Base-by-base conservation (phyloP, 2,888 invertebrate species). In the Drosophila mimica region DNA sequence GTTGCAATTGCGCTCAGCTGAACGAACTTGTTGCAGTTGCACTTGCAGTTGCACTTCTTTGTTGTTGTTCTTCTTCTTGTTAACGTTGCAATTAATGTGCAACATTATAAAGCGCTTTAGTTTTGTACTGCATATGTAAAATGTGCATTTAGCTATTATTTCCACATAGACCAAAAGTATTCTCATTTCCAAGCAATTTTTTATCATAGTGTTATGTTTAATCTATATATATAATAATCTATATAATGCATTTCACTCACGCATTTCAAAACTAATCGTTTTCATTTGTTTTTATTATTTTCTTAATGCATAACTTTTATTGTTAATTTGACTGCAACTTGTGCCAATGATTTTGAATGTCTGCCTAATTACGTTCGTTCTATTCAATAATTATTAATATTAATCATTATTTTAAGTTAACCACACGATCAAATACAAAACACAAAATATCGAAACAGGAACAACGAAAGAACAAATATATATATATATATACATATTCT, bases 1-100 rank as follows among this genome's bases (percentile, higher is more conserved):
- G 94, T 96, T 93, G 95, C 95, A 79, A 91, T 92, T 74, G 91
- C 92, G 66, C 88, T 92, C 81, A 83, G 94, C 95, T 93, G 75
- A 87, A 68, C 28, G 52, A 51, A 72, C 38, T 70, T 49, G 63
- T 69, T 66, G 52, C 20, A 36, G 65, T 70, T 66, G 56, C 40
- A 43, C 11, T 63, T 57, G 38, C 53, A 68, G 49, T 76, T 54
- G 61, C 58, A 68, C 49, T 65, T 60, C 58, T 67, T 66, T 63
- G 43, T 56, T 82, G 74, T 81, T 25, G 74, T 81, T 25, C 15
- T 25, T 25, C 8, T 46, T 70, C 51, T 70, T 70, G 66, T 69
- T 59, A 63, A 59, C 70, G 68, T 87, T 74, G 82, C 68, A 76
- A 70, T 76, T 79, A 46, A 69, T 53, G 70, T 36, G 46, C 67